These are phyloP conservation scores for Ptilonorhynchus violaceus DNA, from an alignment of 2,113 vertebrate species.

Conservation along the genomic window DNA sequence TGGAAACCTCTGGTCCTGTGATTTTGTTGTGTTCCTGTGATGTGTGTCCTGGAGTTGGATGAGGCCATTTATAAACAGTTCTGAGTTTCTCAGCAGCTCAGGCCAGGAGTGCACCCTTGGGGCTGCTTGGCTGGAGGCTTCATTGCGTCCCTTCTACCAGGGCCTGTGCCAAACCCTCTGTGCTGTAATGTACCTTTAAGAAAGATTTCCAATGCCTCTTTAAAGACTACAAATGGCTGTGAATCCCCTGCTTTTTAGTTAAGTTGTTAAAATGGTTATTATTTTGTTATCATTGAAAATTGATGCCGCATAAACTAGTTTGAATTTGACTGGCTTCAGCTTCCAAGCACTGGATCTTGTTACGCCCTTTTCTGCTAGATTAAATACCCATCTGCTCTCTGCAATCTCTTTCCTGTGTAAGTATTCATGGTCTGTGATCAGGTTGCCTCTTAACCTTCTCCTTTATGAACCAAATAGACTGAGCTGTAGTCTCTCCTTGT, in stretches of 20 bases:
- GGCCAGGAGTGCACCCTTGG: accelerated
- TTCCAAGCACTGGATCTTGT: slow-evolving; percentile 18
- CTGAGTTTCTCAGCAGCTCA: not conserved
- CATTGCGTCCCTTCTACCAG: accelerated
- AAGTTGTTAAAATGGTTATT: not conserved
- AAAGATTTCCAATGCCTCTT: not conserved
- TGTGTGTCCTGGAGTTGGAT: accelerated
- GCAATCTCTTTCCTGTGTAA: not conserved
- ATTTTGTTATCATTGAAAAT: not conserved
- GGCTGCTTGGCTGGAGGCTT: not conserved
- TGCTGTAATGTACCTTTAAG: not conserved
- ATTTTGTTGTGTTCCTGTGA: not conserved
- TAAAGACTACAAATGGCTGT: not conserved
- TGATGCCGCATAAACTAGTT: not conserved
- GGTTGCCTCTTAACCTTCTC: slow-evolving; percentile 55
- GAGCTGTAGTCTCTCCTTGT: slow-evolving; percentile 11
- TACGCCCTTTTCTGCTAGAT: slow-evolving; percentile 37
- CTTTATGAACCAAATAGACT: slow-evolving; percentile 22
- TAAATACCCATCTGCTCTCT: slow-evolving; percentile 54
- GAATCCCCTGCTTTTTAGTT: not conserved
- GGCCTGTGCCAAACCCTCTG: not conserved
- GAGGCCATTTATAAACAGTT: not conserved
- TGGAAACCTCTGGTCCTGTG: not conserved
- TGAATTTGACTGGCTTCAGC: slow-evolving; percentile 24
- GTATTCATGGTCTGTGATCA: slow-evolving; percentile 25